These are phyloP conservation scores for Seriola quinqueradiata DNA, from an alignment of 2,113 vertebrate genomes.

Conservation along the genomic window DNA sequence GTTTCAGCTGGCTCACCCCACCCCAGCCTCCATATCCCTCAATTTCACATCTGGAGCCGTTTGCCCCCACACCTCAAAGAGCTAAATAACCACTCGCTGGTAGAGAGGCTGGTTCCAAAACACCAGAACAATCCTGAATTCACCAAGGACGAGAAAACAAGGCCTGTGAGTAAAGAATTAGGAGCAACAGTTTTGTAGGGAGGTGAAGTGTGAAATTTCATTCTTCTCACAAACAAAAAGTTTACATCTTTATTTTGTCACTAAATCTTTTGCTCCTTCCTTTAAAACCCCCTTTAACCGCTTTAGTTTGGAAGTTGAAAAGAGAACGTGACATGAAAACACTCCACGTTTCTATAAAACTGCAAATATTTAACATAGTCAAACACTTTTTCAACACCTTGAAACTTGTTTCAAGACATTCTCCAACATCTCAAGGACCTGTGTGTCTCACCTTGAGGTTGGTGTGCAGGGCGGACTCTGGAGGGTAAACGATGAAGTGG, in stretches of 20 bases:
- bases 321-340: background rate
- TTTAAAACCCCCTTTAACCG: background rate
- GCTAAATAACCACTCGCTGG: conserved; percentile 61
- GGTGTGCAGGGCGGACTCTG: conserved; percentile 91
- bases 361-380: background rate
- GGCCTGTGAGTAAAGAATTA: conserved; percentile 23
- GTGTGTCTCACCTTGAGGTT: conserved; percentile 87
- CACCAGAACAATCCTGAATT: conserved; percentile 45
- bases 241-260: background rate
- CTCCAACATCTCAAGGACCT: background rate
- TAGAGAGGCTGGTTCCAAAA: conserved; percentile 42
- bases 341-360: background rate
- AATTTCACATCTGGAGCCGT: conserved; percentile 80
- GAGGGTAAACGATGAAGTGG: conserved; percentile 98
- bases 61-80: conserved; percentile 74
- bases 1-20: conserved; percentile 70
- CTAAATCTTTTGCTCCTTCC: background rate
- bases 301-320: background rate
- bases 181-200: background rate
- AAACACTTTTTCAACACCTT: background rate
- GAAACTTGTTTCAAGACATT: background rate
- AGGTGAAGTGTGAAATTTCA: background rate
- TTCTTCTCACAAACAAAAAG: background rate
- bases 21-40: conserved; percentile 56
- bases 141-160: conserved; percentile 18